Evolutionary conservation across 2,113 vertebrate species (phyloP).

Genomic region (Corynorhinus townsendii): DNA sequence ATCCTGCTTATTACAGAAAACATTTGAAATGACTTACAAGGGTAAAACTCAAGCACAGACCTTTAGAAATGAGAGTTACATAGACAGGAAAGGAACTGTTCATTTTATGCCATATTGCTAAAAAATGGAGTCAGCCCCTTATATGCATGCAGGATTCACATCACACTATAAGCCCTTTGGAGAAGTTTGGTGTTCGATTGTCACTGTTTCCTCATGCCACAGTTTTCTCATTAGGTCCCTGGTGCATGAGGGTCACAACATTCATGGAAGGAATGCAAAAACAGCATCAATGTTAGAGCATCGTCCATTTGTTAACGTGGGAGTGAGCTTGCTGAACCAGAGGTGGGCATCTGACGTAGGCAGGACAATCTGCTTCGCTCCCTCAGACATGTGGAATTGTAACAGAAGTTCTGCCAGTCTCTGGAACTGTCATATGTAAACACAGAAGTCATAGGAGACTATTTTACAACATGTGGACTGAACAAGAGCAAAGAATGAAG

Average conservation of each 20-base stretch:
- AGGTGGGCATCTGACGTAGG: not conserved
- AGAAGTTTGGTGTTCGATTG: not conserved
- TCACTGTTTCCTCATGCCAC: not conserved
- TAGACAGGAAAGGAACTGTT: not conserved
- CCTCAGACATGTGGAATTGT: not conserved
- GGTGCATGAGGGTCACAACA: not conserved
- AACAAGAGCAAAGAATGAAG: not conserved
- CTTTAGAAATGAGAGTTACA: not conserved
- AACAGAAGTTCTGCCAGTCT: not conserved
- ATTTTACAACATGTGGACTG: not conserved
- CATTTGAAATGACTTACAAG: not conserved
- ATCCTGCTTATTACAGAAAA: not conserved
- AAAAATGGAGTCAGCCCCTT: not conserved
- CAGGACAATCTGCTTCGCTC: not conserved
- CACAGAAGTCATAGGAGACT: not conserved
- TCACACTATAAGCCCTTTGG: not conserved
- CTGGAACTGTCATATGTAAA: not conserved
- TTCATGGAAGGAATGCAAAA: not conserved
- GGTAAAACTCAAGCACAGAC: not conserved
- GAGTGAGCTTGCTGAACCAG: not conserved
- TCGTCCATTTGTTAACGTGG: not conserved
- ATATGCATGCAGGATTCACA: not conserved
- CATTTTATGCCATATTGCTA: not conserved
- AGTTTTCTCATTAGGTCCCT: not conserved
- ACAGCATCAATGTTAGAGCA: not conserved